Conservation (phyloP, 1,140 invertebrate genomes). For the Orius insidiosus region DNA sequence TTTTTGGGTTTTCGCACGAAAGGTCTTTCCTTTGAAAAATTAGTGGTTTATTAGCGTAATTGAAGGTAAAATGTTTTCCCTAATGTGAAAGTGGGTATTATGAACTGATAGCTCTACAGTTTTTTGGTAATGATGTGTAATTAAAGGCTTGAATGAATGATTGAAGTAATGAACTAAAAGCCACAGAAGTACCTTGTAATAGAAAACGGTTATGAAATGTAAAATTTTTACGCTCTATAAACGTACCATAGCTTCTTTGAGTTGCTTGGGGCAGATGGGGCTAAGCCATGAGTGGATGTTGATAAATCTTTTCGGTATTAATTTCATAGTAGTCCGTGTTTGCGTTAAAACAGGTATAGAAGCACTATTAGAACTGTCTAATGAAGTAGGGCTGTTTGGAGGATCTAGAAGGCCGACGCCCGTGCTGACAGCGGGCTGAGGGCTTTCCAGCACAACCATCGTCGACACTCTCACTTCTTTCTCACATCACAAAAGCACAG, state of each 20-base stretch:
- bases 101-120: too few species aligned
- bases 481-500: too few species aligned
- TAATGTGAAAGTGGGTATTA: too few species aligned
- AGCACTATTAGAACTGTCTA: slow-evolving; percentile 1
- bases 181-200: neutral
- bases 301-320: slow-evolving; percentile 72
- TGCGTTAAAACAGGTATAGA: slow-evolving; percentile 14
- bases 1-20: too few species aligned
- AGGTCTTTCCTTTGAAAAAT: too few species aligned
- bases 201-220: neutral
- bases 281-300: slow-evolving; percentile 74
- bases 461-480: slow-evolving; percentile 15
- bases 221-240: slow-evolving; percentile 19
- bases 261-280: slow-evolving; percentile 52
- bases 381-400: slow-evolving; percentile 11
- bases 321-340: slow-evolving; percentile 44
- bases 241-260: slow-evolving; percentile 52
- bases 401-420: slow-evolving; percentile 28
- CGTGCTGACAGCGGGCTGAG: slow-evolving; percentile 26
- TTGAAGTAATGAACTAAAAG: neutral
- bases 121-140: too few species aligned
- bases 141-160: neutral
- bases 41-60: too few species aligned
- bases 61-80: too few species aligned
- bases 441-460: slow-evolving; percentile 55